phyloP scores from a whole-genome alignment of 53 echinoderm and acorn worm genomes.

The Hippasteria phrygiana region DNA sequence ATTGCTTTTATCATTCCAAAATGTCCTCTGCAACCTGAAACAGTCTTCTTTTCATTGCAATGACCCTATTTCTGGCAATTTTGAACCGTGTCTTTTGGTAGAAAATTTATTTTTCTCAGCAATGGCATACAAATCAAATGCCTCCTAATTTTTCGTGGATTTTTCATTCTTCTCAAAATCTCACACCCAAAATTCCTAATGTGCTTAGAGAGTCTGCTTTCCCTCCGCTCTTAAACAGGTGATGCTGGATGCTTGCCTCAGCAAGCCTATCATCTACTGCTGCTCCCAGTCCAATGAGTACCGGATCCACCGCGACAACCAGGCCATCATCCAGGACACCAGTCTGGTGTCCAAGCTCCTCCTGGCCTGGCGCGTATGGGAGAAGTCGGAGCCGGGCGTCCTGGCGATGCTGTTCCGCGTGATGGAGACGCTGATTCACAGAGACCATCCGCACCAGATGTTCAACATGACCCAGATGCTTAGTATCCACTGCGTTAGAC shows the following conservation, averaged over 20 bases:
- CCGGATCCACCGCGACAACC: constrained; percentile 79
- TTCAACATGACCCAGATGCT: constrained; percentile 91
- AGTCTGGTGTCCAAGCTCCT: constrained; percentile 78
- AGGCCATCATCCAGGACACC: constrained; percentile 87
- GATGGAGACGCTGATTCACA: constrained; percentile 77
- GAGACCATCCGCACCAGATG: constrained; percentile 72
- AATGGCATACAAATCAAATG: too few relatives aligned
- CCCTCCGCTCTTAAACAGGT: constrained; percentile 71
- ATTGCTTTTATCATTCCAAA: too few relatives aligned
- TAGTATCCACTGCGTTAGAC: constrained; percentile 75
- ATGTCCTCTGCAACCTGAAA: too few relatives aligned
- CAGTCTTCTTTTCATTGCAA: too few relatives aligned
- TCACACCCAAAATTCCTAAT: too few relatives aligned
- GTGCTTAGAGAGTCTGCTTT: too few relatives aligned
- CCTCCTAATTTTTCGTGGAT: too few relatives aligned
- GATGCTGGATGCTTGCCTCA: constrained; percentile 91
- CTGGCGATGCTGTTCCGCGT: constrained; percentile 79
- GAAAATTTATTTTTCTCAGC: too few relatives aligned
- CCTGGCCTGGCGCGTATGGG: constrained; percentile 94
- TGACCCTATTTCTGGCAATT: too few relatives aligned
- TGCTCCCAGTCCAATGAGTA: constrained; percentile 75
- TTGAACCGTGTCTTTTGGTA: too few relatives aligned
- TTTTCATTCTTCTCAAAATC: too few relatives aligned
- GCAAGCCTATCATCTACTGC: constrained; percentile 80
- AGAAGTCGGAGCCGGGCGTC: constrained; percentile 75